These are phyloP conservation scores for Stenopsyche tienmushanensis DNA, from an alignment of 1,140 invertebrate species.

Conservation along the genomic window DNA sequence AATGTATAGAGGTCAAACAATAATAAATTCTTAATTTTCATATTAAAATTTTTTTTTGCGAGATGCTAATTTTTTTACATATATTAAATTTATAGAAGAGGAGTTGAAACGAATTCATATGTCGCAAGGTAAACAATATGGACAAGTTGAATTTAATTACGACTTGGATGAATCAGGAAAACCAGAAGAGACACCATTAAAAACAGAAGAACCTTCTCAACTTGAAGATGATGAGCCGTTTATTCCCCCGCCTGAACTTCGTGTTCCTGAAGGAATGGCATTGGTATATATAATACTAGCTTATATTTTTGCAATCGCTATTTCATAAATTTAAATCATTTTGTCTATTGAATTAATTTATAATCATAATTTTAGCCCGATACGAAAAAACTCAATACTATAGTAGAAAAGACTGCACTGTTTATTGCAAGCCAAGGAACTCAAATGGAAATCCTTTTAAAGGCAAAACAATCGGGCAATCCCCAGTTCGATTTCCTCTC, in stretches of 20 bases:
- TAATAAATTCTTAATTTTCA: conserved; percentile 18
- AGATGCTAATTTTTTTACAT: too few species aligned
- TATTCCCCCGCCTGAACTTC: conserved; percentile 66
- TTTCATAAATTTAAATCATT: not conserved
- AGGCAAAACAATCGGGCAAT: conserved; percentile 94
- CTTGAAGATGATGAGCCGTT: conserved; percentile 72
- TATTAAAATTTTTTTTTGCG: not conserved
- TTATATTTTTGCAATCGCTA: conserved; percentile 1
- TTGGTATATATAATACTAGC: conserved; percentile 60
- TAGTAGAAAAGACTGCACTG: conserved; percentile 94
- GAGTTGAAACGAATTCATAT: conserved; percentile 85
- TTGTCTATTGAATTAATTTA: not conserved
- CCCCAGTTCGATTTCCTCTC: conserved; percentile 91
- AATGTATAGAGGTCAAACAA: conserved; percentile 73
- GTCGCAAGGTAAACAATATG: conserved; percentile 59
- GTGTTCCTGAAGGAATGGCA: conserved; percentile 70
- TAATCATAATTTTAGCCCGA: conserved; percentile 70
- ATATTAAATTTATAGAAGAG: conserved; percentile 85
- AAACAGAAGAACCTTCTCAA: conserved; percentile 38
- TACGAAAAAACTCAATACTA: conserved; percentile 86
- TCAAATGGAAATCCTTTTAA: conserved; percentile 98
- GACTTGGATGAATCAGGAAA: conserved; percentile 59
- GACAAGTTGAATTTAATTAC: conserved; percentile 82
- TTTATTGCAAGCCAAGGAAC: conserved; percentile 91
- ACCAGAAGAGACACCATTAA: conserved; percentile 44